A percentile compares a stretch with the other conserved stretches of the same genome.
Evolutionary conservation across 2,888 invertebrate genomes (phyloP).

Genomic region (Campaea margaritaria): DNA sequence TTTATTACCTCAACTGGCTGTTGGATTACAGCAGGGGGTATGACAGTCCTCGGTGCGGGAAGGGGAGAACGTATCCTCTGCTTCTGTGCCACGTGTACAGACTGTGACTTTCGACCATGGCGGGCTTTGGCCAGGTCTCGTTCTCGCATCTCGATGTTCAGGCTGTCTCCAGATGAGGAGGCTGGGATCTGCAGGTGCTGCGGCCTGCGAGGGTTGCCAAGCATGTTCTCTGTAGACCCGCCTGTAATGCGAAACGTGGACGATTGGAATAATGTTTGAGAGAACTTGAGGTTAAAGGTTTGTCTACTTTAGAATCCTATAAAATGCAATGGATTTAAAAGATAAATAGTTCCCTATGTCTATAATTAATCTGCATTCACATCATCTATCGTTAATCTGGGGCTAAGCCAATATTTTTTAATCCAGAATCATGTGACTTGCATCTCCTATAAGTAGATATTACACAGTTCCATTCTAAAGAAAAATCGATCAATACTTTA

Average conservation of each 20-base stretch:
- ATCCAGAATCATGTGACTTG: no score
- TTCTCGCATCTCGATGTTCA: slow-evolving; percentile 72
- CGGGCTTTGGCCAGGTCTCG: slow-evolving; percentile 56
- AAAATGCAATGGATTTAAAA: no score
- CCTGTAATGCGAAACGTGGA: slow-evolving; percentile 57
- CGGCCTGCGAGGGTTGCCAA: slow-evolving; percentile 60
- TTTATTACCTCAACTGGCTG: slow-evolving; percentile 58
- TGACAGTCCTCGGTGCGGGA: slow-evolving; percentile 65
- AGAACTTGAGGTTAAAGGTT: neutral
- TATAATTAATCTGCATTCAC: no score
- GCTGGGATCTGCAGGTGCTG: slow-evolving; percentile 70
- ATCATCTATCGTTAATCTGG: no score
- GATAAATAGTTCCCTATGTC: no score
- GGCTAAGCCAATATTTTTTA: no score
- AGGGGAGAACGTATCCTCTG: slow-evolving; percentile 68
- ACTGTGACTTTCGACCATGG: slow-evolving; percentile 71
- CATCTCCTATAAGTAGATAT: no score
- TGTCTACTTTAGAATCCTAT: no score
- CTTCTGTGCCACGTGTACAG: slow-evolving; percentile 70
- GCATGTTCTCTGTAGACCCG: slow-evolving; percentile 76
- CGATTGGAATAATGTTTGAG: neutral
- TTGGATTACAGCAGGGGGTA: slow-evolving; percentile 44
- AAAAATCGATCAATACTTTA: no score
- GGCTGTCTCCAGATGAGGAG: slow-evolving; percentile 78
- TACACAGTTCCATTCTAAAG: no score